Conservation (phyloP, 2,113 vertebrate genomes). For the Empidonax traillii region DNA sequence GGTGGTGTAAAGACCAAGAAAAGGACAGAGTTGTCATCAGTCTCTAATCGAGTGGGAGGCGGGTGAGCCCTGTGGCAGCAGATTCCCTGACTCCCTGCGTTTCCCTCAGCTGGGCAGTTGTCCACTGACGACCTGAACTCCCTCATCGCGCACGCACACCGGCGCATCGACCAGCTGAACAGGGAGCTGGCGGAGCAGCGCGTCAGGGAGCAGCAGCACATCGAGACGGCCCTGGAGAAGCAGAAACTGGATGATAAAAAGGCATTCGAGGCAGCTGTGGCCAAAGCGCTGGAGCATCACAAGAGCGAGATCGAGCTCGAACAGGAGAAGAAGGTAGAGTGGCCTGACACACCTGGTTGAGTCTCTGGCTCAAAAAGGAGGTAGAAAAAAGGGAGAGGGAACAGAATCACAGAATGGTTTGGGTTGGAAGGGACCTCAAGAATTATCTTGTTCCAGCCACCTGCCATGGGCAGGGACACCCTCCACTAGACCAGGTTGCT, state of each 20-base stretch:
- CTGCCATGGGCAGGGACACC: not conserved
- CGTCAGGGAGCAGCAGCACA: slow-evolving; percentile 88
- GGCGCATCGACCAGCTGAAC: slow-evolving; percentile 94
- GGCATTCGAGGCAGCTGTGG: slow-evolving; percentile 78
- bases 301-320: slow-evolving; percentile 81
- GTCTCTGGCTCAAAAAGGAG: not conserved
- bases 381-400: not conserved
- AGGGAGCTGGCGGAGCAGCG: slow-evolving; percentile 88
- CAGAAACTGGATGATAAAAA: slow-evolving; percentile 89
- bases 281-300: slow-evolving; percentile 80
- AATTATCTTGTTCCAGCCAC: not conserved
- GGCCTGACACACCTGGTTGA: rapidly evolving
- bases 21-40: not conserved
- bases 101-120: slow-evolving; percentile 82
- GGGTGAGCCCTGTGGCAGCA: rapidly evolving
- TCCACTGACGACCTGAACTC: slow-evolving; percentile 89
- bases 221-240: slow-evolving; percentile 84
- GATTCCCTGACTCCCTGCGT: not conserved
- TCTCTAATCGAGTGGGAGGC: not conserved
- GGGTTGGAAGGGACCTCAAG: not conserved
- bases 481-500: not conserved
- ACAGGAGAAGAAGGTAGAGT: slow-evolving; percentile 88
- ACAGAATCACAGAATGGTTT: not conserved
- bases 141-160: slow-evolving; percentile 92
- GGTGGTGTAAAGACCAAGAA: not conserved